Evolutionary conservation across 2,888 invertebrate genomes (phyloP), one percentile per base, ranked within the genome.

Genomic region (Synergus gifuensis): DNA sequence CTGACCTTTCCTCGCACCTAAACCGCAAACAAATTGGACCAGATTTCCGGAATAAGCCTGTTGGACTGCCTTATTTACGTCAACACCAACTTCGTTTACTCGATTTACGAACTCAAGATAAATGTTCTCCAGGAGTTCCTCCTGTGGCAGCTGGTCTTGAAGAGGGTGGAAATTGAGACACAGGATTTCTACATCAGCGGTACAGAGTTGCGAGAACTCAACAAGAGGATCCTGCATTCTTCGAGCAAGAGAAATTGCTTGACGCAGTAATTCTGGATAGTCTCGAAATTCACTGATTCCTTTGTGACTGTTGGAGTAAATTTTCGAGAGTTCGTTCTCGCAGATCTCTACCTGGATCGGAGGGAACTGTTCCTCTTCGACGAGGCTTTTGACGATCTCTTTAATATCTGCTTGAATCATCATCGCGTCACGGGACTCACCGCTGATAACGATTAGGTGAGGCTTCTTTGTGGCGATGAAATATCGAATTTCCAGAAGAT

Each of bases 61-160:
- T 82, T 97, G 95, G 0, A 99, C 96, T 0, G 98, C 97, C 88
- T 97, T 94, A 90, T 99, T 99, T 12, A 99, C 96, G 89, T 99
- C 99, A 0, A 99, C 98, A 8, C 99, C 99, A 0, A 99, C 99
- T 94, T 99, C 99, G 91, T 99, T 99, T 0, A 98, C 97, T 78
- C 98, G 94, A 91, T 98, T 99, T 1, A 99, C 97, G 89, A 97
- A 97, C 93, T 99, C 98, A 78, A 98, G 92, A 83, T 96, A 96
- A 5, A 99, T 93, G 58, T 96, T 96, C 87, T 97, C 97, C 2
- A 98, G 92, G 67, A 99, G 93, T 77, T 97, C 97, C 80, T 99
- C 98, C 89, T 97, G 97, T 0, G 95, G 92, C 79, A 97, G 92
- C 89, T 97, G 96, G 90, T 97, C 96, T 92, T 95, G 96, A 69